A percentile compares a stretch with the other conserved stretches of the same genome.
Evolutionary conservation across 2,113 vertebrate species (phyloP).

Genomic region (Glareola pratincola): DNA sequence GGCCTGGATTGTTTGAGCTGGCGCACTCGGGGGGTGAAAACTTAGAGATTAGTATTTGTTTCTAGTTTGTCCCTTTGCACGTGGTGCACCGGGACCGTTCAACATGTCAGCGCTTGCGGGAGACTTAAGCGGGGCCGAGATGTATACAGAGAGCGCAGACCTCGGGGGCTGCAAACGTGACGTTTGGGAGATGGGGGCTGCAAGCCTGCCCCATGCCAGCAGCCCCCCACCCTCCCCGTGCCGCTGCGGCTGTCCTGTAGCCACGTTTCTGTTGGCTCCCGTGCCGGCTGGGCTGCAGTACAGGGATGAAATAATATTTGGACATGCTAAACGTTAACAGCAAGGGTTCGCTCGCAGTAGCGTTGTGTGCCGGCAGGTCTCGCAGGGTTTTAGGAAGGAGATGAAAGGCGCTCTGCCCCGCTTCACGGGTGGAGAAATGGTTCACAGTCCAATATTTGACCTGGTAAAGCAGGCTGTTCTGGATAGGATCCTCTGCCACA

Average conservation of each 20-base stretch:
- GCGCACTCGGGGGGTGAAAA: not conserved
- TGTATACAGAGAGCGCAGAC: accelerated
- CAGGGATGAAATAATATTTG: constrained; percentile 23
- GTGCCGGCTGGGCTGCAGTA: not conserved
- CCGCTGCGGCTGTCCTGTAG: not conserved
- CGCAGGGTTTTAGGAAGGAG: not conserved
- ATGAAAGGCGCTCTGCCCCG: not conserved
- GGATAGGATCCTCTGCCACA: not conserved
- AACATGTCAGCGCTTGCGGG: accelerated
- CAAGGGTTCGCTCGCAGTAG: not conserved
- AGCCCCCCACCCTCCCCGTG: not conserved
- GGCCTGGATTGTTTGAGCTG: not conserved
- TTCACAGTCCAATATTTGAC: not conserved
- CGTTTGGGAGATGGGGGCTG: not conserved
- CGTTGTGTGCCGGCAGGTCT: not conserved
- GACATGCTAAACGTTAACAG: not conserved
- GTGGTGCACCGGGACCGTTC: accelerated
- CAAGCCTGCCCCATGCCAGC: not conserved
- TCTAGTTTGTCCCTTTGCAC: not conserved
- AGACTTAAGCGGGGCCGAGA: not conserved
- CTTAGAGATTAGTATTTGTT: not conserved
- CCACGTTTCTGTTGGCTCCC: not conserved
- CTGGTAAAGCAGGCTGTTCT: not conserved
- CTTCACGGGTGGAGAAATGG: not conserved
- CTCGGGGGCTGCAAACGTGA: not conserved